Evolutionary conservation across 92 coral and sea anemone genomes (phyloP).

Genomic region (Muricea muricata): DNA sequence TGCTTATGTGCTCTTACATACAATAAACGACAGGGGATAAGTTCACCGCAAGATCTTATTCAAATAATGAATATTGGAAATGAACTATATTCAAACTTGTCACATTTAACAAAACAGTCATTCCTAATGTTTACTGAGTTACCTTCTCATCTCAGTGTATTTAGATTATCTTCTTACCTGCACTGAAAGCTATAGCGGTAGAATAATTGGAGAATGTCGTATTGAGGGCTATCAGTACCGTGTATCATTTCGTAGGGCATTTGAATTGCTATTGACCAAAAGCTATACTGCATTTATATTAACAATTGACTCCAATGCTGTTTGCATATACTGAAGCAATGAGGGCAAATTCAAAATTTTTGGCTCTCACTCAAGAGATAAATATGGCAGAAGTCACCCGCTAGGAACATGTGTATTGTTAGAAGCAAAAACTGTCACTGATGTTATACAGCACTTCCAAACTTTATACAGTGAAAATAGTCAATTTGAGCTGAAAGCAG

Average conservation of each 20-base stretch:
- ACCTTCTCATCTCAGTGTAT: constrained; percentile 38
- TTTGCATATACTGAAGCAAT: constrained; percentile 41
- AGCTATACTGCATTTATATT: constrained; percentile 53
- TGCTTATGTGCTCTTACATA: not conserved
- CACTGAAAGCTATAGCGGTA: constrained; percentile 60
- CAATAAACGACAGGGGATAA: not conserved
- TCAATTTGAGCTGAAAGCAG: not conserved
- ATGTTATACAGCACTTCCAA: not conserved
- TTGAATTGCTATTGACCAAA: constrained; percentile 55
- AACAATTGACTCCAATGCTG: constrained; percentile 56
- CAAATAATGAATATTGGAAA: constrained; percentile 34
- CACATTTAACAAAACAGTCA: constrained; percentile 14
- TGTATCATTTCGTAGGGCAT: constrained; percentile 64
- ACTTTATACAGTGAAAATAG: not conserved
- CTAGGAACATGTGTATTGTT: constrained; percentile 58
- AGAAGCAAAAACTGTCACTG: not conserved
- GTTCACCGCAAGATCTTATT: not conserved
- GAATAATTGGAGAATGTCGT: constrained; percentile 42
- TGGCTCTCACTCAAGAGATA: constrained; percentile 61
- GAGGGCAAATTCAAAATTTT: constrained; percentile 51
- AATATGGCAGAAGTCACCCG: constrained; percentile 58
- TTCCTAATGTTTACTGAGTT: constrained; percentile 51
- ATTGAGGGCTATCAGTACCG: constrained; percentile 67
- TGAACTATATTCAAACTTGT: constrained; percentile 29
- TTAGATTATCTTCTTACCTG: constrained; percentile 28